Percentiles rank a stretch among this genome's conserved stretches.
phyloP scores from a whole-genome alignment of 2,888 invertebrate species.

The Mystacides longicornis region DNA sequence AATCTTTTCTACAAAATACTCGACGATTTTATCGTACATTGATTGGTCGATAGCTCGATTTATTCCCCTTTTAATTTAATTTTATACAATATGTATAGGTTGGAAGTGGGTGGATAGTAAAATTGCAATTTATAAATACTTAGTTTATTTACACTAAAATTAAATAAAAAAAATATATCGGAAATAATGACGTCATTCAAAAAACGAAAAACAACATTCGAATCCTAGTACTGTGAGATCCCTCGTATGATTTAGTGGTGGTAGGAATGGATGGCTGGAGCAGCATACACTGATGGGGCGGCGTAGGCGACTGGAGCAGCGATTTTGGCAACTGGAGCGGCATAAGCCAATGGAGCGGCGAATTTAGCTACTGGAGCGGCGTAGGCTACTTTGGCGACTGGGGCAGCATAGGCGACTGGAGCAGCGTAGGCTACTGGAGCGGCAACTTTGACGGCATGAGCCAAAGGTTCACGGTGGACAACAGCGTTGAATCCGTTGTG shows the following conservation, averaged over 20 bases:
- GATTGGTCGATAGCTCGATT: no score
- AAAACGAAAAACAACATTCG: conserved; percentile 6
- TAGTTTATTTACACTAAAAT: conserved; percentile 8
- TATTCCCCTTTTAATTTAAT: no score
- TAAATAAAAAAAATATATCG: not conserved
- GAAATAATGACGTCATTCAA: not conserved
- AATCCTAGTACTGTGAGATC: not conserved
- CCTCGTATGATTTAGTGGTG: conserved; percentile 27
- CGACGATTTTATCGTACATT: no score
- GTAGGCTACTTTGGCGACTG: conserved; percentile 26
- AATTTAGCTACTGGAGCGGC: conserved; percentile 17
- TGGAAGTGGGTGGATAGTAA: no score
- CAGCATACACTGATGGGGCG: conserved; percentile 50
- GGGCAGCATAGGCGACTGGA: conserved; percentile 32
- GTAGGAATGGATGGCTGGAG: conserved; percentile 41
- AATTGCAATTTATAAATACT: conserved; percentile 5
- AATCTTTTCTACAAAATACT: no score
- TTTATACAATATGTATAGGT: no score
- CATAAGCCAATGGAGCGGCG: conserved; percentile 26
- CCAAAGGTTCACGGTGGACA: conserved; percentile 37
- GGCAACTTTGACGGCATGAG: conserved; percentile 27
- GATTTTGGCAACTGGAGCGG: conserved; percentile 44
- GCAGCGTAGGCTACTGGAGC: conserved; percentile 28
- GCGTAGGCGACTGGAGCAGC: conserved; percentile 25
- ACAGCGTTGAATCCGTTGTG: conserved; percentile 48